Evolutionary conservation across 2,113 vertebrate genomes (phyloP).

Genomic region (Nicator chloris): DNA sequence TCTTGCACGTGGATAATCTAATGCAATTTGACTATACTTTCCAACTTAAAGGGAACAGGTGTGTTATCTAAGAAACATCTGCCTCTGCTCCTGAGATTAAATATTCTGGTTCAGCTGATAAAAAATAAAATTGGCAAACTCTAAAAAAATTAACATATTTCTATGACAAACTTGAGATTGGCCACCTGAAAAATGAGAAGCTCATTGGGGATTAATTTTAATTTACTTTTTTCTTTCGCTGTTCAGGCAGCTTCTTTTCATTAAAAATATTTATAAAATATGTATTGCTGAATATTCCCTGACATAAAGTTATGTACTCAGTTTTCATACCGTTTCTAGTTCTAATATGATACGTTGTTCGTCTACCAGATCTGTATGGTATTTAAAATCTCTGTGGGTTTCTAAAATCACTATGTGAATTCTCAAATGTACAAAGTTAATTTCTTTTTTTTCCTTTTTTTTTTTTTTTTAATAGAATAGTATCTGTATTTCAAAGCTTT

Average conservation of each 20-base stretch:
- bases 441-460: neutral
- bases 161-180: neutral
- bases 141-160: slow-evolving; percentile 27
- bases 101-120: slow-evolving; percentile 35
- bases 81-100: slow-evolving; percentile 54
- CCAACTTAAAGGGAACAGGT: slow-evolving; percentile 62
- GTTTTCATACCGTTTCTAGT: neutral
- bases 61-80: slow-evolving; percentile 72
- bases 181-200: slow-evolving; percentile 4
- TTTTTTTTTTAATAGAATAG: neutral
- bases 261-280: neutral
- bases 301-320: neutral
- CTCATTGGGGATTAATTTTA: slow-evolving; percentile 30
- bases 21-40: slow-evolving; percentile 33
- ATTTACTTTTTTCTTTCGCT: slow-evolving; percentile 18
- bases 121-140: slow-evolving; percentile 42
- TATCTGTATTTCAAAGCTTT: neutral
- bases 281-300: neutral
- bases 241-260: neutral
- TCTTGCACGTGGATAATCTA: neutral
- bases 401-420: neutral
- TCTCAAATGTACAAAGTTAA: neutral
- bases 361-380: neutral
- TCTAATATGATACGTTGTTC: neutral
- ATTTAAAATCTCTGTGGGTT: neutral